Evolutionary conservation across 2,797 vertebrate species (phyloP), one percentile per base, ranked within the genome.

Genomic region (Eleutherodactylus coqui): DNA sequence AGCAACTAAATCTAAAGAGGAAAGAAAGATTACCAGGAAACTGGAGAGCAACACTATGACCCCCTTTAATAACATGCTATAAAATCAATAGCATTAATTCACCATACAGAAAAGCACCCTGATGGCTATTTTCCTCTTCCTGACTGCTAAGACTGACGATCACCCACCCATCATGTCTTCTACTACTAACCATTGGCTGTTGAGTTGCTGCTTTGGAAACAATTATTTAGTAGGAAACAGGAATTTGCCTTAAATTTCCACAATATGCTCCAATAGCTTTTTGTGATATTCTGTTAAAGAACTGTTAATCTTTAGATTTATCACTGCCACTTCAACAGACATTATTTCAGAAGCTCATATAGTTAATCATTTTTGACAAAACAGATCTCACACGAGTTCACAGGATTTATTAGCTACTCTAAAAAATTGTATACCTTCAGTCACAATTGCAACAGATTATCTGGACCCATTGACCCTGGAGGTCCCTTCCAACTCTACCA

Each of bases 311-410:
- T 79, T 64, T 69, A 24, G 36, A 82, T 58, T 82, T 82, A 82
- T 55, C 73, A 34, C 36, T 73, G 67, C n/a, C 47, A 72, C 73
- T 82, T 72, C 32, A 82, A 41, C 24, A 72, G 49, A 51, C 64
- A 82, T 34, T 70, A 11, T 53, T 82, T 82, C 29, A 70, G 32
- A 9, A 69, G 34, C 60, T 82, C 79, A 70, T 67, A 29, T 49
- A 38, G 29, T 82, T 82, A 32, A 82, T 82, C 67, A 55, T 43
- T 41, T 49, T 53, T 55, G 34, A 73, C 49, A 82, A 51, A 72
- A 73, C 34, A 55, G 36, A 82, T 38, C 47, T 82, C 11, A 17
- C 36, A 41, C 21, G 10, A 72, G 34, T 21, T 14, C 0, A 3
- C 9, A 82, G 58, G 67, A 55, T 73, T 72, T 73, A 82, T 41